Evolutionary conservation across 2,888 invertebrate species (phyloP), one percentile per base, ranked within the genome.

Genomic region (Eueremaeus valkanovi): DNA sequence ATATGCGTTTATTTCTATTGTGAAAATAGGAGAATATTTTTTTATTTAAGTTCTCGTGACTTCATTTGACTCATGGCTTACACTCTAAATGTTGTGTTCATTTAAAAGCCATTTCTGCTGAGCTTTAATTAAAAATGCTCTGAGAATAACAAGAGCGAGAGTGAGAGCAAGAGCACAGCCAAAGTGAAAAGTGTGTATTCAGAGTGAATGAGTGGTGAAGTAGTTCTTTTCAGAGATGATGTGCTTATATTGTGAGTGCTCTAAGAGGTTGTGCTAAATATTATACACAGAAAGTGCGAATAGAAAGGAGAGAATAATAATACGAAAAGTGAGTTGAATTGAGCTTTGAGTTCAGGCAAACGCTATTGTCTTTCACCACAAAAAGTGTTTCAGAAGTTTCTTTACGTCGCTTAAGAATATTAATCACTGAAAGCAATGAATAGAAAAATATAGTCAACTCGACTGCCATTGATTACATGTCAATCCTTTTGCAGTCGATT

Each of bases 401-500:
- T 21, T 8, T 27, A n/a, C 24, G 8, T 2, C 18, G 21, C n/a
- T 63, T 33, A 33, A 31, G 63, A 63, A 63, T 63, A 63, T 63
- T 63, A 63, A 63, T 63, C 63, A 63, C 29, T 61, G 61, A 31
- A 1, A 18, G 13, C 29, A 55, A 24, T 55, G 55, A 55, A 55
- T 55, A 55, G 27, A 55, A 55, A 8, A 13, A 13, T 49, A 49
- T 3, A 49, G n/a, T 16, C 45, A 8, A 49, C 21, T n/a, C n/a
- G n/a, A n/a, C n/a, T n/a, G n/a, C n/a, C 68, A 68, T 40, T 40
- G 13, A 68, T 68, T 68, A 68, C n/a, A 68, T 68, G 40, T 40
- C 36, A 68, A 68, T 68, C 68, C 40, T 68, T 40, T 68, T 68
- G 61, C 40, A 68, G 31, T 40, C 36, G 68, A 68, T 68, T 68